Conservation (phyloP, 2,797 vertebrate genomes). For the Sarcophilus harrisii region DNA sequence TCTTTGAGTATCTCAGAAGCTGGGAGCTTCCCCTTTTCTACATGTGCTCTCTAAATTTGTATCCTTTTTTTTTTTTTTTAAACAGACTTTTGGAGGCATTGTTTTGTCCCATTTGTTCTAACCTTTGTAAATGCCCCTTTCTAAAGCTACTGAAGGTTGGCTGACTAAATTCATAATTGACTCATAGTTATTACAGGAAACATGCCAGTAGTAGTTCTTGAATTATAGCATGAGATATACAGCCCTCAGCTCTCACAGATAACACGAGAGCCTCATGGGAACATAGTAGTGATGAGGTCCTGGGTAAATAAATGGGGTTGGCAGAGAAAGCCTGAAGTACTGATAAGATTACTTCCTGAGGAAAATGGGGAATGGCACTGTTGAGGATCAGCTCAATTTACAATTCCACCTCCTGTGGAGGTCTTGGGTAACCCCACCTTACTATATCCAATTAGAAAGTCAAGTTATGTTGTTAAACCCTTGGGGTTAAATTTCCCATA, state of each 20-base stretch:
- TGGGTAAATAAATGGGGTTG: too few species aligned
- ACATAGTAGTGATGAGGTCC: not conserved
- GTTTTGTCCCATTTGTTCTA: not conserved
- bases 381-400: too few species aligned
- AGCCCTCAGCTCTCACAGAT: not conserved
- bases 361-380: too few species aligned
- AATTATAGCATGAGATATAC: not conserved
- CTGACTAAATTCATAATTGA: not conserved
- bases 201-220: not conserved
- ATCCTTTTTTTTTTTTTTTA: not conserved
- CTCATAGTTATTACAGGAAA: not conserved
- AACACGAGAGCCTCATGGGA: not conserved
- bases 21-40: not conserved
- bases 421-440: too few species aligned
- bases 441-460: too few species aligned
- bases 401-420: too few species aligned
- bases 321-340: too few species aligned
- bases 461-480: too few species aligned
- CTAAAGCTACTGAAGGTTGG: not conserved
- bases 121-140: not conserved
- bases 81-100: not conserved
- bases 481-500: too few species aligned
- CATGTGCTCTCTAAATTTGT: not conserved
- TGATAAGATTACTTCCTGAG: too few species aligned
- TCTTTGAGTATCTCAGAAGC: not conserved